Conservation (phyloP, 2,888 invertebrate genomes). For the Brachypalpus laphriformis region DNA sequence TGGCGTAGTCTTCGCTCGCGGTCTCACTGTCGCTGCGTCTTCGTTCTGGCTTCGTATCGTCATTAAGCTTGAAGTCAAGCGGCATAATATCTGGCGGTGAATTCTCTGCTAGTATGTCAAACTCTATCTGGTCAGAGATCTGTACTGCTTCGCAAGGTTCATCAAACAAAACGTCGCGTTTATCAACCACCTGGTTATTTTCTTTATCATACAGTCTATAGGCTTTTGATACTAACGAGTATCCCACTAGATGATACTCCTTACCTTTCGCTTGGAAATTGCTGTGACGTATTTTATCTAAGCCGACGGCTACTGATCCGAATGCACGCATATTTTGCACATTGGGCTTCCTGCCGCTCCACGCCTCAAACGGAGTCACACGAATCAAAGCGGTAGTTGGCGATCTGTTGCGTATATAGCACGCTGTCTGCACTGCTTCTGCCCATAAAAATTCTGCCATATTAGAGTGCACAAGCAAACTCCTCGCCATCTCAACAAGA, state of each 20-base stretch:
- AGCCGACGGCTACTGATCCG: conserved; percentile 27
- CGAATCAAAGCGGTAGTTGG: conserved; percentile 29
- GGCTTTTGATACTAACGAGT: too few relatives aligned
- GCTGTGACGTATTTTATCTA: neutral
- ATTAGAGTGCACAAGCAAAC: conserved; percentile 75
- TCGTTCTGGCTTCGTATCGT: neutral
- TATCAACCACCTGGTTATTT: conserved; percentile 40
- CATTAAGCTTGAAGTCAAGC: neutral
- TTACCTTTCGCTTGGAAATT: too few relatives aligned
- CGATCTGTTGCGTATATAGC: too few relatives aligned
- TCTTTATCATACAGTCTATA: conserved; percentile 58
- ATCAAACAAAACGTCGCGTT: conserved; percentile 54
- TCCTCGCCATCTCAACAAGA: conserved; percentile 75
- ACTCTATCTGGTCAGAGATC: conserved; percentile 18
- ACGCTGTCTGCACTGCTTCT: too few relatives aligned
- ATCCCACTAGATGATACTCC: too few relatives aligned
- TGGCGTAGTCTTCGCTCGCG: conserved; percentile 23
- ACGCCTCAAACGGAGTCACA: conserved; percentile 46
- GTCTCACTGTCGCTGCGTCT: conserved; percentile 18
- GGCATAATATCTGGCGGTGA: neutral
- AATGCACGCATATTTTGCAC: conserved; percentile 50
- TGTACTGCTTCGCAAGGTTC: conserved; percentile 17
- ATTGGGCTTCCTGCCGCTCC: too few relatives aligned
- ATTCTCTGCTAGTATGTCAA: conserved; percentile 34
- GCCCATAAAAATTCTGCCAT: conserved; percentile 75